A percentile compares a stretch with the other conserved stretches of the same genome.
Conservation (phyloP, 1,140 invertebrate species). For the Neodiprion fabricii region DNA sequence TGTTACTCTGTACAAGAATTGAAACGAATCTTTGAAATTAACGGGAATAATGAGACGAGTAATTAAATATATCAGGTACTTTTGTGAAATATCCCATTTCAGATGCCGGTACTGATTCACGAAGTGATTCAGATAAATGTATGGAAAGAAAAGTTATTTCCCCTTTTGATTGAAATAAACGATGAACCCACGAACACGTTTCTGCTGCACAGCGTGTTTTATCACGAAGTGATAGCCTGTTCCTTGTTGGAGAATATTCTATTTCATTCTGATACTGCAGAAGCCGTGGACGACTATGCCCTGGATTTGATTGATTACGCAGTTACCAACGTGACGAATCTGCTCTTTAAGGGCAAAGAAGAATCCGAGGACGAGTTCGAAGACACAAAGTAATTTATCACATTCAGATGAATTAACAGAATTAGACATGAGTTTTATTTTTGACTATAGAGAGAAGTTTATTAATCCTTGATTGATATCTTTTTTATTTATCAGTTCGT, state of each 20-base stretch:
- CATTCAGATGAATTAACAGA: not conserved
- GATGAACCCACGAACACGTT: conserved; percentile 72
- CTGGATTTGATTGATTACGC: conserved; percentile 80
- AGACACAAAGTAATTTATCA: conserved; percentile 32
- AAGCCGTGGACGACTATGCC: conserved; percentile 71
- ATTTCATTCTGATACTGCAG: conserved; percentile 74
- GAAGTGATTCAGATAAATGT: conserved; percentile 79
- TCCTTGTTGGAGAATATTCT: conserved; percentile 77
- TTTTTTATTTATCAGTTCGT: conserved; percentile 52
- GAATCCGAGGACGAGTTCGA: conserved; percentile 41
- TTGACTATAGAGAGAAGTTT: conserved; percentile 47
- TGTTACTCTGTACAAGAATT: conserved; percentile 20
- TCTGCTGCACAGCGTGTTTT: conserved; percentile 75
- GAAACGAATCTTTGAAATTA: conserved; percentile 19
- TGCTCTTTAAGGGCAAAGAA: conserved; percentile 60
- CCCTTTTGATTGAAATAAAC: conserved; percentile 71
- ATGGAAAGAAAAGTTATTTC: conserved; percentile 79
- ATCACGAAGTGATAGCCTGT: conserved; percentile 73
- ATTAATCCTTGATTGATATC: conserved; percentile 50
- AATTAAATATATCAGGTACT: no score
- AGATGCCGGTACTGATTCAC: conserved; percentile 73
- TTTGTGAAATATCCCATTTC: conserved; percentile 39
- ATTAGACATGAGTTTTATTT: conserved; percentile 37
- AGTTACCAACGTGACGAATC: conserved; percentile 63
- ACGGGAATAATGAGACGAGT: no score